A percentile compares a stretch with the other conserved stretches of the same genome.
These are phyloP conservation scores for Drosophila persimilis DNA, from an alignment of 1,140 invertebrate species.

Conservation along the genomic window DNA sequence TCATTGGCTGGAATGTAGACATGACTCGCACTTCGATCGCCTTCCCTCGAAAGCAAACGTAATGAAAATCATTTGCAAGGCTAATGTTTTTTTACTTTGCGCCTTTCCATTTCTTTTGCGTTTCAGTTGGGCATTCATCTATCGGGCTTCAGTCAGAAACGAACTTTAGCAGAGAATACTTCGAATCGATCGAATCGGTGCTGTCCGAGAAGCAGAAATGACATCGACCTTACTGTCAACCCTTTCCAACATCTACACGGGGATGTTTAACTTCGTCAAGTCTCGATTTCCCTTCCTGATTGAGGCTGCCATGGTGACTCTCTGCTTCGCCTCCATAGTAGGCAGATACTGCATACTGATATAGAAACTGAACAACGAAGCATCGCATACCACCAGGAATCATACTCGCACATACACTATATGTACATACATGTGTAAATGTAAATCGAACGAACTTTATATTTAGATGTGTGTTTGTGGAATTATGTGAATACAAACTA, in stretches of 20 bases:
- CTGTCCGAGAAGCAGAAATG: constrained; percentile 38
- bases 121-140: constrained; percentile 15
- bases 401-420: background rate
- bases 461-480: constrained; percentile 39
- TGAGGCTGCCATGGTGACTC: constrained; percentile 65
- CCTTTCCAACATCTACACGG: constrained; percentile 52
- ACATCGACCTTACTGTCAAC: constrained; percentile 50
- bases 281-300: constrained; percentile 66
- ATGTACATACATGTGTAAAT: constrained; percentile 35
- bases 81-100: constrained; percentile 43
- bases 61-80: constrained; percentile 52
- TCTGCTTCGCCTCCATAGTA: constrained; percentile 67
- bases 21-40: constrained; percentile 21
- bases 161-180: constrained; percentile 25
- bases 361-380: constrained; percentile 24
- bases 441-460: constrained; percentile 41
- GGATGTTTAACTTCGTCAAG: constrained; percentile 68
- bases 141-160: constrained; percentile 32
- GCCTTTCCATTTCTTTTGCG: constrained; percentile 45
- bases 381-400: too few species aligned
- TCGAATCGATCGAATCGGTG: constrained; percentile 1
- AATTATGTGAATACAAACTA: constrained; percentile 47
- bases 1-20: constrained; percentile 7
- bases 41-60: constrained; percentile 16
- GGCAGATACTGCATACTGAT: constrained; percentile 58